A percentile compares a stretch with the other conserved stretches of the same genome.
Conservation (phyloP, 2,113 vertebrate species). For the Jaculus jaculus region DNA sequence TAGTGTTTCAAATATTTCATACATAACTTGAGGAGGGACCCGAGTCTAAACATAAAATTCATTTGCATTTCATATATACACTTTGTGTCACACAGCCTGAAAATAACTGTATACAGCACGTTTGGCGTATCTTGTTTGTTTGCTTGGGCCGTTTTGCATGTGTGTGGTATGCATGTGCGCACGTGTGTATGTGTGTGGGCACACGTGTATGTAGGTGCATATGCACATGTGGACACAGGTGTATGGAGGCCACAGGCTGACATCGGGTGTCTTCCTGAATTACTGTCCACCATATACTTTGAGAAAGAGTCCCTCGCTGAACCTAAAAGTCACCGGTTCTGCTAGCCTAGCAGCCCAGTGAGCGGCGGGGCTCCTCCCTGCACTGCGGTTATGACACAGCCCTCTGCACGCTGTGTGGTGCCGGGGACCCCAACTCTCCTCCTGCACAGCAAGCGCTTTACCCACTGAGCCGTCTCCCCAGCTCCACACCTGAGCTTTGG, state of each 20-base stretch:
- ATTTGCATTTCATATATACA: neutral
- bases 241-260: neutral
- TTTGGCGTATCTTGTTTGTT: neutral
- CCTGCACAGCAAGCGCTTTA: neutral
- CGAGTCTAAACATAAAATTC: neutral
- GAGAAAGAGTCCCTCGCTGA: neutral
- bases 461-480: neutral
- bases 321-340: too few species aligned
- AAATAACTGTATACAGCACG: neutral
- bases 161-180: too few species aligned
- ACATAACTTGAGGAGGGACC: too few species aligned
- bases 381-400: fast-evolving
- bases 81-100: neutral
- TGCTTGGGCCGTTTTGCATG: neutral
- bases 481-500: neutral
- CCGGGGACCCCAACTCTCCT: neutral
- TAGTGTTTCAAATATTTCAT: neutral
- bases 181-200: neutral
- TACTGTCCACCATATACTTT: neutral
- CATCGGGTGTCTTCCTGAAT: neutral
- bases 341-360: too few species aligned
- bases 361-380: neutral
- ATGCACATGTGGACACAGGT: too few species aligned
- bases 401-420: neutral
- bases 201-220: too few species aligned